phyloP scores from a whole-genome alignment of 2,797 vertebrate genomes.

The Artibeus lituratus region DNA sequence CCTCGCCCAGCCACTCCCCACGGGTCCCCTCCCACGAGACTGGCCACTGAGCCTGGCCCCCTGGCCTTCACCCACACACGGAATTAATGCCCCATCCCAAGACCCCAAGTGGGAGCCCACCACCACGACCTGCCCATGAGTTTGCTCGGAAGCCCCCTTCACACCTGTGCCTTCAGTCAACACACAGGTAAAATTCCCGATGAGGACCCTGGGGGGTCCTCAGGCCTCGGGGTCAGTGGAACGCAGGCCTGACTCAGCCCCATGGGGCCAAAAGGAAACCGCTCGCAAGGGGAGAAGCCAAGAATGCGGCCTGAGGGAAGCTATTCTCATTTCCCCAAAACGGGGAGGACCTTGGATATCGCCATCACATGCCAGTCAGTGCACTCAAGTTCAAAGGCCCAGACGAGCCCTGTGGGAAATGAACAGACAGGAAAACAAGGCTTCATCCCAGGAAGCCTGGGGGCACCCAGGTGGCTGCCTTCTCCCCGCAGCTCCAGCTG shows the following conservation, averaged over 20 bases:
- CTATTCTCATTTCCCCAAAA: slow-evolving; percentile 2
- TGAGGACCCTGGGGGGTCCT: not conserved
- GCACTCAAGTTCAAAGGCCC: not conserved
- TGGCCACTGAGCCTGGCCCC: not conserved
- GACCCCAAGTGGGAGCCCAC: not conserved
- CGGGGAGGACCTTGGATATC: not conserved
- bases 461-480: rapidly evolving
- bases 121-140: rapidly evolving
- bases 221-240: not conserved
- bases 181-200: rapidly evolving
- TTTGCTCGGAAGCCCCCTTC: not conserved
- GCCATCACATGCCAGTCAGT: not conserved
- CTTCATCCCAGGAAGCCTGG: not conserved
- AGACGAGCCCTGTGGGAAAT: not conserved
- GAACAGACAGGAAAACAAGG: not conserved
- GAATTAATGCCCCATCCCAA: not conserved
- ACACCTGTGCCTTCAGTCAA: rapidly evolving
- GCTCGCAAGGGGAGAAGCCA: not conserved
- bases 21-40: not conserved
- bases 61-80: not conserved
- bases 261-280: not conserved
- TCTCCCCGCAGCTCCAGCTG: not conserved
- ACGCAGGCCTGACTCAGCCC: not conserved
- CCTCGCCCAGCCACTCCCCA: rapidly evolving
- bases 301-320: not conserved